Evolutionary conservation across 2,888 invertebrate species (phyloP).

Genomic region (Ophion slaviceki): DNA sequence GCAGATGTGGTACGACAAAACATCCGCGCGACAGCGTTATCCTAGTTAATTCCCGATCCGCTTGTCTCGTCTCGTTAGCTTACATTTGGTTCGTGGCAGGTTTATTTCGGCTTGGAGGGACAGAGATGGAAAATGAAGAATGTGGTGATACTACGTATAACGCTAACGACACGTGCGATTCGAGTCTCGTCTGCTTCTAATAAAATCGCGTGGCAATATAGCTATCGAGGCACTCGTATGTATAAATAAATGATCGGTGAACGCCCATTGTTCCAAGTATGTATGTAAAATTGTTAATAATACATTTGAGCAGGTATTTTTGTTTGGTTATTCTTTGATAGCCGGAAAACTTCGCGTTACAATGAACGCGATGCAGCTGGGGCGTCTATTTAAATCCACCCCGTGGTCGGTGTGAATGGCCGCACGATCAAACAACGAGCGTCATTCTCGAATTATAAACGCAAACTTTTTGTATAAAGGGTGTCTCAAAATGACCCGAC

Average conservation of each 20-base stretch:
- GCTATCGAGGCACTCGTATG: background rate
- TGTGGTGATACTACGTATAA: conserved; percentile 1
- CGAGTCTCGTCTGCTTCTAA: background rate
- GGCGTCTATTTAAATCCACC: background rate
- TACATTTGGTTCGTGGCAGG: conserved; percentile 46
- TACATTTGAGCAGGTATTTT: background rate
- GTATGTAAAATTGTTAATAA: background rate
- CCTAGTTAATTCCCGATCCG: conserved; percentile 6
- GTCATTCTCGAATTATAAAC: conserved; percentile 2
- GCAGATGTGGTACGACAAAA: conserved; percentile 14
- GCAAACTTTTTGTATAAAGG: background rate
- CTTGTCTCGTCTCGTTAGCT: conserved; percentile 14
- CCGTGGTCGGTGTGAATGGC: background rate
- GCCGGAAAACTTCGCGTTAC: background rate
- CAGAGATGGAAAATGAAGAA: conserved; percentile 4
- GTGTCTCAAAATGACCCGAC: too few species aligned
- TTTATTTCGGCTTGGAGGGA: conserved; percentile 44
- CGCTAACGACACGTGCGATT: background rate
- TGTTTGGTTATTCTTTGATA: background rate
- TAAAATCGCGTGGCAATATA: background rate
- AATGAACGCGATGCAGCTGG: background rate
- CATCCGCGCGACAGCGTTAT: conserved; percentile 24
- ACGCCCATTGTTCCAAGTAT: background rate
- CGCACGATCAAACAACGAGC: conserved; percentile 6
- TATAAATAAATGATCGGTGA: background rate